Conservation (phyloP, 2,888 invertebrate genomes). For the Papilio elwesi region DNA sequence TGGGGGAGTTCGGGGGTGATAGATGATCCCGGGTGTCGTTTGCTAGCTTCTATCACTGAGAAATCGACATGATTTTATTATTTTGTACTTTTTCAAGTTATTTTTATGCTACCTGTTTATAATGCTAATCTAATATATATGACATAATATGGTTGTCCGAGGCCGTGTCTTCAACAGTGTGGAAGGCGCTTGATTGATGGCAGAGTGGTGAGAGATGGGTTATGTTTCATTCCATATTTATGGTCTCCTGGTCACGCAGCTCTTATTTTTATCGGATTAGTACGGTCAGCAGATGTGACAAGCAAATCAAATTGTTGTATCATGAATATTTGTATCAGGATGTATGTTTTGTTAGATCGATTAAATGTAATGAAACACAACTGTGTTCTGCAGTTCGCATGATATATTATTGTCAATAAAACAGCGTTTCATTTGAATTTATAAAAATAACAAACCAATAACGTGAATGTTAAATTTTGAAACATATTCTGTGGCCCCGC, state of each 20-base stretch:
- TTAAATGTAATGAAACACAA: too few relatives aligned
- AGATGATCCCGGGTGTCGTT: neutral
- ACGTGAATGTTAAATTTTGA: neutral
- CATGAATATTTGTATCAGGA: neutral
- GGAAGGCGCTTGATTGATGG: neutral
- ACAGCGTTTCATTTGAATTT: neutral
- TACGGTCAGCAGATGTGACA: too few relatives aligned
- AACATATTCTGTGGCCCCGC: slow-evolving; percentile 8
- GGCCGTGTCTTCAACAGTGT: neutral
- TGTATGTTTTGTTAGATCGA: too few relatives aligned
- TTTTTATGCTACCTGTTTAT: too few relatives aligned
- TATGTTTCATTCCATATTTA: neutral
- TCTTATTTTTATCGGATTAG: neutral
- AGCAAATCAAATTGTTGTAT: too few relatives aligned
- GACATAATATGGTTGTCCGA: neutral
- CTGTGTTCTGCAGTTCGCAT: too few relatives aligned
- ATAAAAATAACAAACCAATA: neutral
- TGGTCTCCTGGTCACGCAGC: neutral
- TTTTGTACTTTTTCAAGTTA: too few relatives aligned
- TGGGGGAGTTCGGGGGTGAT: neutral
- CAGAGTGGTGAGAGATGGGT: neutral
- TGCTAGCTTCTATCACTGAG: slow-evolving; percentile 5
- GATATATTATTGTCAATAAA: too few relatives aligned
- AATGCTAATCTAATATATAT: neutral
- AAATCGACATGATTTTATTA: slow-evolving; percentile 2